A percentile compares a stretch with the other conserved stretches of the same genome.
Conservation (phyloP, 2,113 vertebrate species). For the Ceratotherium simum region DNA sequence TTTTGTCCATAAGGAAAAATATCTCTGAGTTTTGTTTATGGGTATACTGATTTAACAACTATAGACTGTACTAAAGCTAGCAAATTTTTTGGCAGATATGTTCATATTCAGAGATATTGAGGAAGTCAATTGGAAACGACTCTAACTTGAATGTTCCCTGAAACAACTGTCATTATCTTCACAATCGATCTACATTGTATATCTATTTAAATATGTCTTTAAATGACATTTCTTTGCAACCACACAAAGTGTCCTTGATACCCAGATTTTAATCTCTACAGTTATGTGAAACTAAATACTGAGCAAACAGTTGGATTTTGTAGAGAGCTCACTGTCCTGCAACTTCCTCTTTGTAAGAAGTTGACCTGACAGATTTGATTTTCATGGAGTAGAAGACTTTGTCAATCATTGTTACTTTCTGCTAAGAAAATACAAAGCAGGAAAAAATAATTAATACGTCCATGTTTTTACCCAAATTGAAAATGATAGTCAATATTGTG, state of each 20-base stretch:
- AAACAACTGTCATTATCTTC: constrained; percentile 63
- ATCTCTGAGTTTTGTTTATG: constrained; percentile 18
- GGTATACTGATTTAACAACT: neutral
- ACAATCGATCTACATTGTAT: constrained; percentile 56
- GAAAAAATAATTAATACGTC: neutral
- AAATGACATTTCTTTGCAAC: constrained; percentile 33
- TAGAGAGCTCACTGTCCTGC: neutral
- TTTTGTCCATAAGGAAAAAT: neutral
- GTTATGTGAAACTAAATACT: constrained; percentile 28
- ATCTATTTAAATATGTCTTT: constrained; percentile 61
- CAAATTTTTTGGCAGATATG: neutral
- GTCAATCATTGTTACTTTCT: neutral
- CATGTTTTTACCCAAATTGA: neutral
- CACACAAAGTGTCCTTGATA: neutral
- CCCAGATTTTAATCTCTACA: constrained; percentile 17
- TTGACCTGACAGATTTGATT: neutral
- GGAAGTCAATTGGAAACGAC: constrained; percentile 55
- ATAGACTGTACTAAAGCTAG: neutral
- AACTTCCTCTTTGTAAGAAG: neutral
- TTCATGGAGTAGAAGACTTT: constrained; percentile 1
- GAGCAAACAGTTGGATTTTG: neutral
- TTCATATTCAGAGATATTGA: constrained; percentile 12
- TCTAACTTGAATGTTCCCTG: constrained; percentile 63
- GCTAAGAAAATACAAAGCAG: neutral
- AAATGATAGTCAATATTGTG: neutral